Conservation (phyloP, 2,888 invertebrate genomes). For the Ceriagrion tenellum region DNA sequence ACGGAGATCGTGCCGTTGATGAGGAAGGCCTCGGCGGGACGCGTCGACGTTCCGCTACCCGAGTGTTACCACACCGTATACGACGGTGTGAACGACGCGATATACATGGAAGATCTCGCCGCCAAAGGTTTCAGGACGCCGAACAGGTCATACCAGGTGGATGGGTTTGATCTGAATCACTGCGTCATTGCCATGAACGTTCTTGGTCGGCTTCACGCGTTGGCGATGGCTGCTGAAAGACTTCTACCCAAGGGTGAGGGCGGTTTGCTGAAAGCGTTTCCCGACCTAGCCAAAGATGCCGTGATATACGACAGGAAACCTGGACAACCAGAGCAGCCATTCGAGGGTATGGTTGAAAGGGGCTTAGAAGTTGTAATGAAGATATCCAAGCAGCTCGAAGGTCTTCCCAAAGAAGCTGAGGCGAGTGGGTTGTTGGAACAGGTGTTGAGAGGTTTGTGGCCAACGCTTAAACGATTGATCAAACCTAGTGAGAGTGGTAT, state of each 20-base stretch:
- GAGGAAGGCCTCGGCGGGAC: background rate
- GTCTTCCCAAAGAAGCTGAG: background rate
- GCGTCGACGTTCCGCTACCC: background rate
- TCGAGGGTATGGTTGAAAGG: background rate
- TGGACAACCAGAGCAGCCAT: background rate
- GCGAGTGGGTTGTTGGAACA: background rate
- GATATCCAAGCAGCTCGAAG: background rate
- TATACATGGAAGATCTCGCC: slow-evolving; percentile 18
- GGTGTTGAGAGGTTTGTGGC: background rate
- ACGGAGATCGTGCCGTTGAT: background rate
- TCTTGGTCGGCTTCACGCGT: background rate
- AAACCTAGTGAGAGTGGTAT: background rate
- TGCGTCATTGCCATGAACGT: background rate
- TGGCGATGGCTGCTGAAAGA: background rate
- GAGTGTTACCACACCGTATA: background rate
- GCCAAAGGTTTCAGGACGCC: background rate
- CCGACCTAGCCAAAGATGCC: background rate
- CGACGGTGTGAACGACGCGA: background rate
- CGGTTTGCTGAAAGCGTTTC: background rate
- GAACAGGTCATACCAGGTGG: background rate
- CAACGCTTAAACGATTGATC: background rate
- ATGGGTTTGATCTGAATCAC: slow-evolving; percentile 18
- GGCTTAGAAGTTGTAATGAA: background rate
- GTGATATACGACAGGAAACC: background rate
- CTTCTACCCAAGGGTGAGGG: background rate